Base-by-base conservation (phyloP, 1,140 invertebrate species). In the Macrobrachium nipponense region DNA sequence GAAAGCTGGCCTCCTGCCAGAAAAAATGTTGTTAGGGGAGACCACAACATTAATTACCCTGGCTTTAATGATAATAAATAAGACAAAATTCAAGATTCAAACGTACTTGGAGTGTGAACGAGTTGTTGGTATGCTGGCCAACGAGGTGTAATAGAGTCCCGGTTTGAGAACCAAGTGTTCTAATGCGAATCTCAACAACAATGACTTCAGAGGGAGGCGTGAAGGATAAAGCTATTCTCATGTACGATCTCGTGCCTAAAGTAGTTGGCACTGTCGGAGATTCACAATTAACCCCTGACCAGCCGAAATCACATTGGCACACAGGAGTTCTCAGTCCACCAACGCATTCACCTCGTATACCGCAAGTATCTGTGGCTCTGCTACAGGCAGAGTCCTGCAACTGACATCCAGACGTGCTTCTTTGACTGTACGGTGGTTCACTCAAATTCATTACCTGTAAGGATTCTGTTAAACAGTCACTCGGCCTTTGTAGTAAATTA, bases 391-490 rank as follows among this genome's bases (percentile, higher is more conserved):
- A 17, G 11, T 84, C 73, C 61, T 84, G 82, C n/a, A n/a, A 14
- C 14, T 68, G 82, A 51, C 82, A 84, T 17, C 82, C 73, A 20
- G 20, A 44, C 1, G 17, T 4, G 23, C 82, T 76, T 18, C 73
- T 72, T 18, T 77, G 59, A 44, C 82, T 84, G 73, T 84, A 66
- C 14, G 73, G n/a, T 66, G 82, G 82, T 27, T 84, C 60, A 18
- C 82, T 75, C 51, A 84, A 61, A 43, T 84, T 72, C 82, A 84
- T 61, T n/a, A 84, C 20, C 82, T 84, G 73, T 61, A 84, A 43
- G n/a, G 59, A 51, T 18, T 18, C 75, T 23, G 17, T 18, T 18
- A 60, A 78, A 18, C 7, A 51, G 59, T 51, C 18, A 78, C 43
- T 15, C 75, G 18, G 72, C 8, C n/a, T 23, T n/a, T 44, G 43